Evolutionary conservation across 1,140 invertebrate species (phyloP).

Genomic region (Tetramorium alpestre): DNA sequence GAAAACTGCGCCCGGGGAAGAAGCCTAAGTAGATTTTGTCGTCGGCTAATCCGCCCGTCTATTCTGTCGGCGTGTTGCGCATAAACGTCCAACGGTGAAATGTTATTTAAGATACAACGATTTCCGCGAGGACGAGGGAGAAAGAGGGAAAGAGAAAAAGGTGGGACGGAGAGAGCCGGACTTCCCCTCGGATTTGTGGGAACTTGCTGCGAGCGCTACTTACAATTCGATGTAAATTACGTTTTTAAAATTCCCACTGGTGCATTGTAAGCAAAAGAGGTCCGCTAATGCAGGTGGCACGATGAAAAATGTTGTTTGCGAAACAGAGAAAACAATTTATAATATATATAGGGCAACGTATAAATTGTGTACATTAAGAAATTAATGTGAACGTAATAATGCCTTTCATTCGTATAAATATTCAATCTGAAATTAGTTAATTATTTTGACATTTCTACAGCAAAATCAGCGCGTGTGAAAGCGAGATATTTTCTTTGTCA

Average conservation of each 20-base stretch:
- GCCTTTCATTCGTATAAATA: not conserved
- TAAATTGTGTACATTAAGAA: not conserved
- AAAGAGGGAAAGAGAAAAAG: not conserved
- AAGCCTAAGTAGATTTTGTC: conserved; percentile 59
- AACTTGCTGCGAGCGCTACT: conserved; percentile 29
- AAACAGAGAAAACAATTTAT: not conserved
- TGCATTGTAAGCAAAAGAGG: conserved; percentile 37
- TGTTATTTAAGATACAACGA: conserved; percentile 46
- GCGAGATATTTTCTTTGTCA: conserved; percentile 1
- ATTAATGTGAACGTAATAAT: conserved; percentile 28
- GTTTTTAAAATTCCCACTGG: conserved; percentile 53
- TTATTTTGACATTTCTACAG: not conserved
- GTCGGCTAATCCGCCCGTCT: conserved; percentile 53
- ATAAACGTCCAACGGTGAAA: conserved; percentile 40
- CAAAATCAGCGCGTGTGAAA: not conserved
- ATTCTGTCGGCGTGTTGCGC: conserved; percentile 43
- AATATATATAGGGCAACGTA: too few relatives aligned
- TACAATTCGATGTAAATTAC: conserved; percentile 55
- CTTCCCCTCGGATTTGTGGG: conserved; percentile 16
- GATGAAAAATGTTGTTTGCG: conserved; percentile 30
- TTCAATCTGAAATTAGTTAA: not conserved
- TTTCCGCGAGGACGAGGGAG: not conserved
- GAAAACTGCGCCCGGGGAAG: conserved; percentile 44
- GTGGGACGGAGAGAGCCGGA: not conserved
- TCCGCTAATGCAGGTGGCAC: conserved; percentile 29